These are phyloP conservation scores for Amphiura filiformis DNA, from an alignment of 35 echinoderm and acorn worm species.

Conservation along the genomic window DNA sequence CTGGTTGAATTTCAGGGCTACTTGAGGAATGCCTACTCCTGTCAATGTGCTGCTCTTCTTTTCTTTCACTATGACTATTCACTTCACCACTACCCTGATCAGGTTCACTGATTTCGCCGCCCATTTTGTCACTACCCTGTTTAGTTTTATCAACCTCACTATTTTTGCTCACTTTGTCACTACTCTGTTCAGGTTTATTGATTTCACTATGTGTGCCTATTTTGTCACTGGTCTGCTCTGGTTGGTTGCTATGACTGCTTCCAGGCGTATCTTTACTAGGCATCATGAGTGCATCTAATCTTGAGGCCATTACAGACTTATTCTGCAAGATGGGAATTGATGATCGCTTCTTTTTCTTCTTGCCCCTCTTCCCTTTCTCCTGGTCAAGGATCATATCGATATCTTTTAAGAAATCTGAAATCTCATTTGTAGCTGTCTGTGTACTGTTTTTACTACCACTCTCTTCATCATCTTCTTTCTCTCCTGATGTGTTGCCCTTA, in stretches of 20 bases:
- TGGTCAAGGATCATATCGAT: background rate
- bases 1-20: background rate
- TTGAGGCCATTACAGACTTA: no score
- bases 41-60: background rate
- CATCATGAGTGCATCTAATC: no score
- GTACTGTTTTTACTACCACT: background rate
- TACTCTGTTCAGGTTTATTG: background rate
- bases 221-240: no score
- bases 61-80: background rate
- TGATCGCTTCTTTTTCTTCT: background rate
- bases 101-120: background rate
- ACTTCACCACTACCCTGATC: background rate
- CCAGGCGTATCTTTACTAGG: no score
- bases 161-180: background rate
- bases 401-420: background rate
- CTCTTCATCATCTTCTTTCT: background rate
- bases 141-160: background rate
- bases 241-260: background rate
- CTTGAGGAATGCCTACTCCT: background rate
- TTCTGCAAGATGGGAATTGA: background rate
- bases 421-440: background rate
- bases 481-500: background rate
- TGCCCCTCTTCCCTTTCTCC: background rate
- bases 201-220: background rate
- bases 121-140: background rate